Conservation (phyloP, 1,140 invertebrate species). For the Drosophila tropicalis region DNA sequence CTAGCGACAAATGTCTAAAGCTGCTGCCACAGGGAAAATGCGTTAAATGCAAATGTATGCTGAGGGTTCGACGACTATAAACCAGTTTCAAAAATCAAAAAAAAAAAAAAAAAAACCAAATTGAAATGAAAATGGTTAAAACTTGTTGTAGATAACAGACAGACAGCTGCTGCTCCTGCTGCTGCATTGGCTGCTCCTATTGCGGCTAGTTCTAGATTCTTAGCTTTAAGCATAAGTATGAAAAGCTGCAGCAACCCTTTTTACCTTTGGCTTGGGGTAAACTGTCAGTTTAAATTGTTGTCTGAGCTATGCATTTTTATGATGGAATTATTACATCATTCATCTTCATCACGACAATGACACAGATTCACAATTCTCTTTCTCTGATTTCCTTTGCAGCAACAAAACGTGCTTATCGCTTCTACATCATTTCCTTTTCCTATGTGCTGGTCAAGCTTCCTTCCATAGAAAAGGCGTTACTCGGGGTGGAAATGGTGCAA, state of each 20-base stretch:
- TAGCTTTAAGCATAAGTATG: slow-evolving; percentile 57
- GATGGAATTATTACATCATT: slow-evolving; percentile 81
- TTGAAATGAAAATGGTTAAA: slow-evolving; percentile 58
- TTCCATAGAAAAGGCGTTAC: background rate
- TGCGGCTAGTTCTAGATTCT: slow-evolving; percentile 32
- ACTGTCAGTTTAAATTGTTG: slow-evolving; percentile 48
- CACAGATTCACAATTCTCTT: slow-evolving; percentile 34
- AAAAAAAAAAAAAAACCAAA: slow-evolving; percentile 14
- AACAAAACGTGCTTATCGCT: slow-evolving; percentile 62
- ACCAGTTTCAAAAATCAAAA: slow-evolving; percentile 60
- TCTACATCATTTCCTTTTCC: slow-evolving; percentile 42
- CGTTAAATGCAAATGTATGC: slow-evolving; percentile 67
- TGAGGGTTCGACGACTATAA: slow-evolving; percentile 55
- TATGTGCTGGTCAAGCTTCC: slow-evolving; percentile 60
- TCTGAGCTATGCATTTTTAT: slow-evolving; percentile 72
- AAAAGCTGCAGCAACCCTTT: slow-evolving; percentile 61
- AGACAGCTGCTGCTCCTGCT: slow-evolving; percentile 31
- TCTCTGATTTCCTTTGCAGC: background rate
- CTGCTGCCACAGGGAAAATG: slow-evolving; percentile 48
- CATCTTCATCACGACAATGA: slow-evolving; percentile 73
- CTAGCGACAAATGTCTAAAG: slow-evolving; percentile 40
- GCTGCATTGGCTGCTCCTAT: slow-evolving; percentile 12
- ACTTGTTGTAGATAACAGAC: slow-evolving; percentile 64
- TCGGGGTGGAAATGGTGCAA: slow-evolving; percentile 47
- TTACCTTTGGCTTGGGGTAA: slow-evolving; percentile 34